Evolutionary conservation across 2,113 vertebrate species (phyloP).

Genomic region (Cavia aperea): DNA sequence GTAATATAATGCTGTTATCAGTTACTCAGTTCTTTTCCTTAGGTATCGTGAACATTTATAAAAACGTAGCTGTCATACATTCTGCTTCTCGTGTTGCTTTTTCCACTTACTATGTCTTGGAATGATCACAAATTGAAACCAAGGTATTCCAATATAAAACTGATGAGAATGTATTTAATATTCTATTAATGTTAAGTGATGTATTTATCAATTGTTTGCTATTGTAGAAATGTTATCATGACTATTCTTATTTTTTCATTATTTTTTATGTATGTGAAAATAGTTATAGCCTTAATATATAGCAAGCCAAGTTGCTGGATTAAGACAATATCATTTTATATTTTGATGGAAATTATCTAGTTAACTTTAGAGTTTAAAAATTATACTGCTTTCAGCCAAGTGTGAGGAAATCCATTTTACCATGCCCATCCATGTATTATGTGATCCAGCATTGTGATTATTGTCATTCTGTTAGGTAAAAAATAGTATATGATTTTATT

Average conservation of each 20-base stretch:
- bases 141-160: not conserved
- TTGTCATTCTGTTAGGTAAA: not conserved
- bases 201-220: not conserved
- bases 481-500: not conserved
- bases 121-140: not conserved
- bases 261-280: not conserved
- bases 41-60: not conserved
- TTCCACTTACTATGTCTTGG: not conserved
- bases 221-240: not conserved
- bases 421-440: not conserved
- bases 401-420: not conserved
- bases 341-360: not conserved
- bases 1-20: not conserved
- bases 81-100: not conserved
- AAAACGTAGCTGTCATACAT: not conserved
- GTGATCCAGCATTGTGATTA: not conserved
- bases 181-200: not conserved
- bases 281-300: not conserved
- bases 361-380: not conserved
- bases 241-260: not conserved
- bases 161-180: not conserved
- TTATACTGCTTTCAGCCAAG: not conserved
- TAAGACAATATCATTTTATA: not conserved
- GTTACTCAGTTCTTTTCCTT: not conserved
- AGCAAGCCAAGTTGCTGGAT: not conserved